Evolutionary conservation across 2,113 vertebrate genomes (phyloP), one percentile per base, ranked within the genome.

Genomic region (Verasper variegatus): DNA sequence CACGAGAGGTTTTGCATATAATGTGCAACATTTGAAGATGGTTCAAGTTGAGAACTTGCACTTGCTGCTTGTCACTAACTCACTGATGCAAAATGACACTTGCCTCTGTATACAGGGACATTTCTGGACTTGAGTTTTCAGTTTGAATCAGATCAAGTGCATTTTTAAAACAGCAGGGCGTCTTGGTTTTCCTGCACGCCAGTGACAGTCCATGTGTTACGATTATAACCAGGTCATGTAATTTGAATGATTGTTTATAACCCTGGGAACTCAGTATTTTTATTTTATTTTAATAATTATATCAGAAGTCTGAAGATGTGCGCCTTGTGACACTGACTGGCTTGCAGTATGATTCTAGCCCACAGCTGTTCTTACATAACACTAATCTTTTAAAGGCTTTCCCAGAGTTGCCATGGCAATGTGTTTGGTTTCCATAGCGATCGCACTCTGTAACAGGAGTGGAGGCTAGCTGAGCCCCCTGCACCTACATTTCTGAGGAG

Each of bases 331-430:
- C 73, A 72, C 60, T 0, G 59, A 61, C 52, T 20, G 63, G 49
- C 68, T 74, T 60, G 73, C 73, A 45, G 42, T 21, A 40, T 71
- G 78, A 73, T 76, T 68, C 68, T 55, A 55, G 75, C 86, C 72
- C 61, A 54, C 85, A 87, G 86, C 83, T 89, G 76, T 63, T 85
- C 72, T 94, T 93, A 74, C 85, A 81, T 92, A 94, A 94, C 75
- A 2, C 52, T 60, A 68, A 42, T 81, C 74, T 74, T 69, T 61
- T 37, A 40, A 74, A 86, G 84, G 85, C 68, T 81, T 84, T 45
- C 76, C 62, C 52, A 51, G 45, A 40, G 93, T 95, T 93, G 92
- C 93, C 90, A 93, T 92, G 92, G 92, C 54, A 75, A 94, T 89
- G 74, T 60, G 40, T 79, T 89, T 78, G 72, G 92, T 94, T 94